phyloP scores from a whole-genome alignment of 2,797 vertebrate species.

The Mormyrus proboscirostris region DNA sequence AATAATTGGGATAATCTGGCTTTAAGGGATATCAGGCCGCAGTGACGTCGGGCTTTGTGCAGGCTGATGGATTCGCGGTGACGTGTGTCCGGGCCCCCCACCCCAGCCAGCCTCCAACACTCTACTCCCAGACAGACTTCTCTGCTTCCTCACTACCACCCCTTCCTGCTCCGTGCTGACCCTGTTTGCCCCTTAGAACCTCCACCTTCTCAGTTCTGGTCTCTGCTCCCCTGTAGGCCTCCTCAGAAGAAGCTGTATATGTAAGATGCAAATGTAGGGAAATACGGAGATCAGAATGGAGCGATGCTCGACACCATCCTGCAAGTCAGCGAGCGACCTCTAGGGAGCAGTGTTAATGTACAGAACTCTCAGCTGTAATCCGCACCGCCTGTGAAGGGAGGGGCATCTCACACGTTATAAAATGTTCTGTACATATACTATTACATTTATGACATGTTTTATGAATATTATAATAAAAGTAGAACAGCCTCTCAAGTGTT shows the following conservation, averaged over 20 bases:
- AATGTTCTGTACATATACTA: not conserved
- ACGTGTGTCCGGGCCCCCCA: constrained; percentile 33
- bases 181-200: not conserved
- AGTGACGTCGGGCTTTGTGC: constrained; percentile 59
- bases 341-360: constrained; percentile 6
- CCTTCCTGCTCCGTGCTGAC: constrained; percentile 29
- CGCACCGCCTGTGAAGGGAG: not conserved
- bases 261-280: not conserved
- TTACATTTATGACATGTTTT: not conserved
- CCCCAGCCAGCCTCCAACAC: not conserved
- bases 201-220: not conserved
- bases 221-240: not conserved
- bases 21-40: constrained; percentile 59
- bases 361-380: not conserved
- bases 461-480: not conserved
- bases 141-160: not conserved
- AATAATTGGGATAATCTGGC: constrained; percentile 67
- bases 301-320: not conserved
- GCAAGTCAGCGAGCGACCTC: not conserved
- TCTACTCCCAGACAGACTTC: not conserved
- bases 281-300: not conserved
- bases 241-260: not conserved
- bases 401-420: not conserved
- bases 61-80: constrained; percentile 50
- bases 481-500: not conserved